Base-by-base conservation (phyloP, 1,140 invertebrate species). In the Drosophila seguyi region DNA sequence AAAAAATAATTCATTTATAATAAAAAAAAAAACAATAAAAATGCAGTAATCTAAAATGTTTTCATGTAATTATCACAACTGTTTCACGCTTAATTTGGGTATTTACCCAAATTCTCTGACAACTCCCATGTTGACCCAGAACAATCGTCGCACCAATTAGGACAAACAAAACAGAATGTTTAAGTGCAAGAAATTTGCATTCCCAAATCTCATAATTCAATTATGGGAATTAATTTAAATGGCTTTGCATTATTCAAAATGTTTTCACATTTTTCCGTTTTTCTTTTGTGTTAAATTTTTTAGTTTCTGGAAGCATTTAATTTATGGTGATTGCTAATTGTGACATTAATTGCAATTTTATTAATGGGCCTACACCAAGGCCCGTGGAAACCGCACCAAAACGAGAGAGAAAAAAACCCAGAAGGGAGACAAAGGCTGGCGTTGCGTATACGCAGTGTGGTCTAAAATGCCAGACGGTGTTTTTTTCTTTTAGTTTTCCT, bases 191-290 rank as follows among this genome's bases (percentile, higher is more conserved):
- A 45, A 67, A 83, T 71, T 73, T 63, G 79, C 75, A 62, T 75
- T 39, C 29, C 22, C 38, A 72, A 63, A 68, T 45, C 48, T 44
- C 27, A 63, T 84, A 84, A 87, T 88, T 84, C 31, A 84, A 87
- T 87, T 90, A 78, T 44, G 44, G 34, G 47, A 34, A 76, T 82
- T 69, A 78, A 72, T 88, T 65, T 69, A 74, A 80, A 77, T 68
- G 44, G 53, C 31, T 55, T 58, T 65, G 69, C 48, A 87, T 75
- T 83, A 79, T 74, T 79, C 31, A 63, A 84, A 79, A 16, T 47
- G 50, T 34, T 38, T 58, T 58, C 10, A 7, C 50, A 39, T n/a
- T 75, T 36, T 48, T 65, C 45, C 7, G 2, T 13, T 53, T 36
- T 48, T n/a, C 38, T 65, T 56, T 42, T 42, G 16, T 65, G 31